A percentile compares a stretch with the other conserved stretches of the same genome.
Conservation (phyloP, 2,888 invertebrate species). For the Melipona bicolor region DNA sequence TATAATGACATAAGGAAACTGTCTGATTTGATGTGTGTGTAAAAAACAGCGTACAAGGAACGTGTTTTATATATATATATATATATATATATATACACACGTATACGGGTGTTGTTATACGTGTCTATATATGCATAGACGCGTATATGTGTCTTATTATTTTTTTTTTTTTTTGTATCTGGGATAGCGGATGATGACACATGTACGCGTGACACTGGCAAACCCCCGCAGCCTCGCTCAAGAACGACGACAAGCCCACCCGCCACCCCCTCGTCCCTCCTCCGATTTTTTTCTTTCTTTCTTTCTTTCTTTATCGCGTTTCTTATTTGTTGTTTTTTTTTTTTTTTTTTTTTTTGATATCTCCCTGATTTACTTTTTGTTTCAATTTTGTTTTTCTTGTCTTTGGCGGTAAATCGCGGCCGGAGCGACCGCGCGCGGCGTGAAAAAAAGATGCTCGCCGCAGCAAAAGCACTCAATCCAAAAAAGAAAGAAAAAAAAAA, state of each 20-base stretch:
- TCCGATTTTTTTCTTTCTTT: slow-evolving; percentile 8
- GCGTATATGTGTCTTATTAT: slow-evolving; percentile 26
- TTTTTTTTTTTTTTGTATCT: not conserved
- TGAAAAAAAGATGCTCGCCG: slow-evolving; percentile 37
- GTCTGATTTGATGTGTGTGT: slow-evolving; percentile 58
- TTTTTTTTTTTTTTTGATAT: not conserved
- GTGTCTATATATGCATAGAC: slow-evolving; percentile 54
- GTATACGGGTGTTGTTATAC: slow-evolving; percentile 32
- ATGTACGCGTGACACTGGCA: slow-evolving; percentile 60
- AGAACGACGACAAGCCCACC: slow-evolving; percentile 51
- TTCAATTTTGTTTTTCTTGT: not conserved
- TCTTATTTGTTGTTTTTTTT: not conserved
- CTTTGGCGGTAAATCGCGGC: slow-evolving; percentile 30
- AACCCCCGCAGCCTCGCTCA: slow-evolving; percentile 69
- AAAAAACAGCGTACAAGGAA: slow-evolving; percentile 31
- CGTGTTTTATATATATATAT: slow-evolving; percentile 42
- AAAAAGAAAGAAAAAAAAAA: slow-evolving; percentile 63
- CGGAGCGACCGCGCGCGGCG: slow-evolving; percentile 51
- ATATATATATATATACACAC: slow-evolving; percentile 42
- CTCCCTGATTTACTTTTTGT: too few species aligned
- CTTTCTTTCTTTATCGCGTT: not conserved
- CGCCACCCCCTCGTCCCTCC: slow-evolving; percentile 57
- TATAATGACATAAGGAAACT: slow-evolving; percentile 57
- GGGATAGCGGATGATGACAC: slow-evolving; percentile 50
- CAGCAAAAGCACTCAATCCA: slow-evolving; percentile 74